Evolutionary conservation across 2,113 vertebrate species (phyloP).

Genomic region (Hippoglossus stenolepis): DNA sequence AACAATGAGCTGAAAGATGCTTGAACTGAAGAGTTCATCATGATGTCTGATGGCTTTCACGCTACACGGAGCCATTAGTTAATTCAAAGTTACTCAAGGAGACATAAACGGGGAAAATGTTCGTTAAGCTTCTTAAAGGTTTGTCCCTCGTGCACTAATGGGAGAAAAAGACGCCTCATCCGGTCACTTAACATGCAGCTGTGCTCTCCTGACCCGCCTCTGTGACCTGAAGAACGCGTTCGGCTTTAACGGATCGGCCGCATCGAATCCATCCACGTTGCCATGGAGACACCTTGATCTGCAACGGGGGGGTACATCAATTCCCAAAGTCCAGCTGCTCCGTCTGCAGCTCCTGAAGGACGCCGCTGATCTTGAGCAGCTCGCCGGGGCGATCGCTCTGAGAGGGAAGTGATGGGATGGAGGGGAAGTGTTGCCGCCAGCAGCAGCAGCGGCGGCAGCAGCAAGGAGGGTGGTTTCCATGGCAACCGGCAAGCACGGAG

Average conservation of each 20-base stretch:
- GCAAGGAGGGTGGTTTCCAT: slow-evolving; percentile 65
- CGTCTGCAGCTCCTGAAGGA: slow-evolving; percentile 13
- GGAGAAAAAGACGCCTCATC: background rate
- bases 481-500: slow-evolving; percentile 65
- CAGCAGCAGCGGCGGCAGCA: slow-evolving; percentile 12
- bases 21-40: no score
- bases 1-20: no score
- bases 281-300: slow-evolving; percentile 42
- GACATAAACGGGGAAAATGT: no score
- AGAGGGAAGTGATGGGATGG: slow-evolving; percentile 40
- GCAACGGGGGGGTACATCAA: background rate
- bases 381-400: background rate
- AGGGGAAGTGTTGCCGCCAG: background rate
- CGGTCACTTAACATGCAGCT: slow-evolving; percentile 12
- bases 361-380: slow-evolving; percentile 24
- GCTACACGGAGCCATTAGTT: no score
- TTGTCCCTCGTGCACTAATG: no score
- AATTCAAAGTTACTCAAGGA: no score
- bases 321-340: slow-evolving; percentile 13
- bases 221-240: background rate
- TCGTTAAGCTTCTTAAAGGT: no score
- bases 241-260: background rate
- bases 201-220: background rate
- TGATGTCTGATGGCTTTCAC: no score
- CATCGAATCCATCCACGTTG: slow-evolving; percentile 17